Conservation (phyloP, 2,888 invertebrate species). For the Drosophila acutilabella region DNA sequence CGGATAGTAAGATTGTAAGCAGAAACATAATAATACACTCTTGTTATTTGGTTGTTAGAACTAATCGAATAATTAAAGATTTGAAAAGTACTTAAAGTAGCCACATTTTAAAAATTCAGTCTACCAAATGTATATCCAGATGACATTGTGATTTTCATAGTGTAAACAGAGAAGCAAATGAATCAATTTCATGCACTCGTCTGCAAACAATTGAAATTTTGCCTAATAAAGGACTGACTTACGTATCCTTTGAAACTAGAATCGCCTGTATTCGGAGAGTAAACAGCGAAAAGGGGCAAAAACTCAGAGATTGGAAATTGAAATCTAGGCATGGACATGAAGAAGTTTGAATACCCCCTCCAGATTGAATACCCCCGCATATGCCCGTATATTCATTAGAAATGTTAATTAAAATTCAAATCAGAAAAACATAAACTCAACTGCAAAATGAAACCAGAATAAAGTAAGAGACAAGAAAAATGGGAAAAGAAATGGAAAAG, state of each 20-base stretch:
- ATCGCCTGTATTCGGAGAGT: constrained; percentile 6
- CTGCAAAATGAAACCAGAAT: constrained; percentile 23
- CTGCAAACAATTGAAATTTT: neutral
- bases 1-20: too few species aligned
- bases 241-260: constrained; percentile 36
- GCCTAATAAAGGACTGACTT: constrained; percentile 5
- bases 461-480: constrained; percentile 2
- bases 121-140: neutral
- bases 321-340: constrained; percentile 3
- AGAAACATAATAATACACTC: too few species aligned
- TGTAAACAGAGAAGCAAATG: neutral
- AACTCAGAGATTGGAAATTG: constrained; percentile 8
- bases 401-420: constrained; percentile 79
- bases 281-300: constrained; percentile 25
- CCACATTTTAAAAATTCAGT: too few species aligned
- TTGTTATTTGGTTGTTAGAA: too few species aligned
- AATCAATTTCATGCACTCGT: constrained; percentile 1
- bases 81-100: too few species aligned
- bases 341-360: neutral
- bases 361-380: neutral
- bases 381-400: constrained; percentile 64
- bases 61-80: too few species aligned
- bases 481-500: constrained; percentile 23
- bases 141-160: neutral
- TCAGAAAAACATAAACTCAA: constrained; percentile 52